Evolutionary conservation across 2,797 vertebrate species (phyloP).

Genomic region (Lepilemur septentrionalis): DNA sequence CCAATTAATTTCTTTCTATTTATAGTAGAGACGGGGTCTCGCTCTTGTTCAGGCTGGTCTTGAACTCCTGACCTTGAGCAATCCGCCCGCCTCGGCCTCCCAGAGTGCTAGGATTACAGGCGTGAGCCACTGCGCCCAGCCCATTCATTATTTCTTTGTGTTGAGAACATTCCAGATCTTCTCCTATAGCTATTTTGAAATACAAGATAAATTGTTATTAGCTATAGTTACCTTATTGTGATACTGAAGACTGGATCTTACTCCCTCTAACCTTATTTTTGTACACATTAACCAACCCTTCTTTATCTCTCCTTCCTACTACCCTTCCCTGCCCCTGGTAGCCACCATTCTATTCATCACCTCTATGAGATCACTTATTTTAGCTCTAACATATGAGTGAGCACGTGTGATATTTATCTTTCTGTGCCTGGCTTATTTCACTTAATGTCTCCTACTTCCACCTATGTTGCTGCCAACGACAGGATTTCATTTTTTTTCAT

Average conservation of each 20-base stretch:
- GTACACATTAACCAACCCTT: not conserved
- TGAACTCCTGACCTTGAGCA: too few relatives aligned
- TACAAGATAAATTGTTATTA: not conserved
- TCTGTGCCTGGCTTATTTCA: not conserved
- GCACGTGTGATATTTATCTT: not conserved
- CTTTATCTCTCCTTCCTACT: not conserved
- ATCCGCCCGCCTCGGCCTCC: too few relatives aligned
- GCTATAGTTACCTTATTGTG: not conserved
- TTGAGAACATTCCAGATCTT: not conserved
- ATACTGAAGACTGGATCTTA: not conserved
- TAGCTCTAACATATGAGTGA: not conserved
- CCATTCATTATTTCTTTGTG: not conserved
- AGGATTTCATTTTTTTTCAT: not conserved
- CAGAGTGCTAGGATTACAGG: too few relatives aligned
- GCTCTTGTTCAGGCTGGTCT: too few relatives aligned
- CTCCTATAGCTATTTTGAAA: not conserved
- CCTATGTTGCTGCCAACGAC: not conserved
- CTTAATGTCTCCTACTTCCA: not conserved
- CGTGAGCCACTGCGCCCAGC: too few relatives aligned
- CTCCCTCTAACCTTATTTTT: not conserved
- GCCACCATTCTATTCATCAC: not conserved
- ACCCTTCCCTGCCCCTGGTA: not conserved
- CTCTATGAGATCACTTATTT: not conserved
- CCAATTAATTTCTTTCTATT: too few relatives aligned
- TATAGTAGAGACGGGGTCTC: too few relatives aligned